Evolutionary conservation across 2,888 invertebrate genomes (phyloP), one percentile per base, ranked within the genome.

Genomic region (Mythimna vitellina): DNA sequence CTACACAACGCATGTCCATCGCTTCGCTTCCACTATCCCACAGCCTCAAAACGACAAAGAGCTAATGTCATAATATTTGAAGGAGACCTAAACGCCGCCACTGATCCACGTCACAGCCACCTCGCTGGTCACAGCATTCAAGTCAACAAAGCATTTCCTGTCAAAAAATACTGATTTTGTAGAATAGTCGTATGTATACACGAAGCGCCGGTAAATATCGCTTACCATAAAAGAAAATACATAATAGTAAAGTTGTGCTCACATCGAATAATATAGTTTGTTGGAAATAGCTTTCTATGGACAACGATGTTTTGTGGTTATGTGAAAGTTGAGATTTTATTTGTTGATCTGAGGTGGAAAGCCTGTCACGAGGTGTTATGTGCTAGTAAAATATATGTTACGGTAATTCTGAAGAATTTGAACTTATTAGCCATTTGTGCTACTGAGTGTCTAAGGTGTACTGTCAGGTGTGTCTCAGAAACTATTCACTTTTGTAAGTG

Each of bases 71-170:
- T 77, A 77, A 86, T 86, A 84, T 86, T 84, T 84, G 81, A 80
- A 67, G 75, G 76, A 78, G 73, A 70, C 74, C 81, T 76, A 80
- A 82, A 73, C 64, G 70, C 80, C 78, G 76, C 61, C 65, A 61
- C 70, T 65, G 35, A 54, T 66, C 56, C 56, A 73, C 49, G 49
- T 58, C 51, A 9, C 25, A 64, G 60, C 17, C 65, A 66, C 66
- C 57, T 51, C 61, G 38, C 65, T 49, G 67, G 80, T 73, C 77
- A 72, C 66, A 72, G 62, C 62, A 75, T 68, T 25, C 65, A 49
- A n/a, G 80, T 83, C 84, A 89, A 89, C 83, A 89, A 65, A 46
- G 54, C 83, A 73, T 80, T 87, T 88, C 87, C 87, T 87, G 86
- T 84, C 83, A 79, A 85, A 82, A 42, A 81, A 85, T 83, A 81